Conservation (phyloP, 2,797 vertebrate genomes). For the Pampus argenteus region DNA sequence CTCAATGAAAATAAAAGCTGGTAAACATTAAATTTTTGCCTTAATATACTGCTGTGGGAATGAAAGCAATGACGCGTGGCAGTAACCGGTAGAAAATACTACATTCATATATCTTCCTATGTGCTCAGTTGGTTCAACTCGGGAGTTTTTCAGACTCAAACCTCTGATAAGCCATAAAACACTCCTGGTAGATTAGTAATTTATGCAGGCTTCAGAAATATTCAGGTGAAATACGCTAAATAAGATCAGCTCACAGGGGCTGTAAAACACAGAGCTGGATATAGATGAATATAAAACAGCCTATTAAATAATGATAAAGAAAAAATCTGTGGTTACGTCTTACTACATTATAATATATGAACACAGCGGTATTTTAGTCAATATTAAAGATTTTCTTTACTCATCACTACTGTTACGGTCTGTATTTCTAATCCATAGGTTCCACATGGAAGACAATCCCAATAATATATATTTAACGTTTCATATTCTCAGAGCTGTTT, state of each 20-base stretch:
- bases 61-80: slow-evolving; percentile 27
- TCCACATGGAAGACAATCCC: slow-evolving; percentile 19
- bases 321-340: background rate
- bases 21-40: slow-evolving; percentile 11
- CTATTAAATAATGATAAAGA: slow-evolving; percentile 13
- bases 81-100: slow-evolving; percentile 8
- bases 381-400: slow-evolving; percentile 19
- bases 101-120: slow-evolving; percentile 9
- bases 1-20: slow-evolving; percentile 13
- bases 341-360: background rate
- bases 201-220: slow-evolving; percentile 44
- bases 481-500: slow-evolving; percentile 14
- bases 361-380: slow-evolving; percentile 15
- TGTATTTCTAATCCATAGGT: slow-evolving; percentile 19
- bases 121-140: slow-evolving; percentile 17
- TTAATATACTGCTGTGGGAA: slow-evolving; percentile 11
- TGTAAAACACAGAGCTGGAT: slow-evolving; percentile 40
- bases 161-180: slow-evolving; percentile 26
- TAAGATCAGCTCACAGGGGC: slow-evolving; percentile 42
- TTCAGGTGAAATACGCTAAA: slow-evolving; percentile 26
- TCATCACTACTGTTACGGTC: background rate
- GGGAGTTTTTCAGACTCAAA: slow-evolving; percentile 37
- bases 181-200: slow-evolving; percentile 29
- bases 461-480: slow-evolving; percentile 30
- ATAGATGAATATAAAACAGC: slow-evolving; percentile 16